Evolutionary conservation across 2,888 invertebrate genomes (phyloP), one percentile per base, ranked within the genome.

Genomic region (Stenurella melanura): DNA sequence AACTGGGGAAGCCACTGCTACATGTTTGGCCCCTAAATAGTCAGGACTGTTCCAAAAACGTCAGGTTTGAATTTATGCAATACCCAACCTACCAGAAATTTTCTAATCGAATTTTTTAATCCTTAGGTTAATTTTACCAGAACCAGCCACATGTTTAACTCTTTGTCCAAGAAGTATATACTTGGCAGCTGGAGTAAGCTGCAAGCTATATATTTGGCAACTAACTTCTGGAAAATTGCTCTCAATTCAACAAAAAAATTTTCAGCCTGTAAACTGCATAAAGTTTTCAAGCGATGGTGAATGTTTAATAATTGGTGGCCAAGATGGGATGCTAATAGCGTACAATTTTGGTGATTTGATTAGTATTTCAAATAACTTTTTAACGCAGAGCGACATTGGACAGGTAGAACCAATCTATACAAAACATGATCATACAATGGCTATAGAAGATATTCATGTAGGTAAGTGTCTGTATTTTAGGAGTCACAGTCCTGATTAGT

Each of bases 191-290:
- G 96, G 95, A 0, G 93, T 97, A 7, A 93, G 93, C 63, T 95
- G 96, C 84, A 95, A 95, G 84, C 90, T 98, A 19, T 96, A 95
- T 85, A 85, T 98, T n/a, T 98, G 97, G 97, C 95, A 97, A 89
- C 90, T 94, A 11, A 89, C 90, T 71, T 93, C 95, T 0, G 98
- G 98, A 0, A 93, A 92, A 82, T 90, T 97, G 79, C 86, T 97
- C 30, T 92, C 93, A 1, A 94, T 95, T 1, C 90, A 96, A 19
- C 92, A 92, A 18, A 92, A 94, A 64, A 97, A 98, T 88, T 97
- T 95, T 88, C 97, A 97, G 89, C 92, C 94, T 34, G 91, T 98
- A 4, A 93, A 91, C 1, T 92, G 93, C 73, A 86, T 98, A 0
- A 92, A 92, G 84, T 96, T 97, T 86, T 94, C 94, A 34, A 92